Evolutionary conservation across 1,140 invertebrate genomes (phyloP), one percentile per base, ranked within the genome.

Genomic region (Telenomus remus): DNA sequence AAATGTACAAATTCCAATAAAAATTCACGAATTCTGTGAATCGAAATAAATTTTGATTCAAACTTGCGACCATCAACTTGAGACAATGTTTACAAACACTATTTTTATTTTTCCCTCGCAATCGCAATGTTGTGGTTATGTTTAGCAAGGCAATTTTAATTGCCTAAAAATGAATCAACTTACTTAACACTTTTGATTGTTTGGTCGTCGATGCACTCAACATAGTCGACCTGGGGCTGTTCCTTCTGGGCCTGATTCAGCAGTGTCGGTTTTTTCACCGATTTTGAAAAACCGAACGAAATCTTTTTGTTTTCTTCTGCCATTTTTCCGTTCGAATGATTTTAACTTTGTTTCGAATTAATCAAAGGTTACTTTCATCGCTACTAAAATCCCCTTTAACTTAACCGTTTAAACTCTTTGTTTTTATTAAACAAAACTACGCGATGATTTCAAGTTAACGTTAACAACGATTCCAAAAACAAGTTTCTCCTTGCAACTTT

Each of bases 241-340:
- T 86, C 81, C 33, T 81, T 83, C 61, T 75, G 80, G 12, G 80
- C 60, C 42, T 82, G 73, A 44, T 91, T 86, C 57, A 89, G 82
- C 16, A 89, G 81, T 61, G 88, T 89, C 14, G 91, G 84, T 79
- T 91, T 92, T 81, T 93, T 93, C 37, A 90, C 87, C 0, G 91
- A 89, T 88, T 94, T 94, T 66, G 88, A 90, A 86, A 95, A 95
- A 19, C 92, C 91, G 86, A 95, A 95, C 0, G 93, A 94, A 84
- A 95, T 92, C 82, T 94, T 95, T 66, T 93, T 94, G 74, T 80
- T 69, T 60, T 91, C 90, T 44, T 87, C 87, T 70, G 82, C 79
- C 87, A 89, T 89, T 69, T 53, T 74, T 47, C 16, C 13, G 5
- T 13, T 13, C 11, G 7, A 46, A 47, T 27, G 15, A 34, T 27